These are phyloP conservation scores for Bathynomus jamesi DNA, from an alignment of 1,140 invertebrate genomes.

Conservation along the genomic window DNA sequence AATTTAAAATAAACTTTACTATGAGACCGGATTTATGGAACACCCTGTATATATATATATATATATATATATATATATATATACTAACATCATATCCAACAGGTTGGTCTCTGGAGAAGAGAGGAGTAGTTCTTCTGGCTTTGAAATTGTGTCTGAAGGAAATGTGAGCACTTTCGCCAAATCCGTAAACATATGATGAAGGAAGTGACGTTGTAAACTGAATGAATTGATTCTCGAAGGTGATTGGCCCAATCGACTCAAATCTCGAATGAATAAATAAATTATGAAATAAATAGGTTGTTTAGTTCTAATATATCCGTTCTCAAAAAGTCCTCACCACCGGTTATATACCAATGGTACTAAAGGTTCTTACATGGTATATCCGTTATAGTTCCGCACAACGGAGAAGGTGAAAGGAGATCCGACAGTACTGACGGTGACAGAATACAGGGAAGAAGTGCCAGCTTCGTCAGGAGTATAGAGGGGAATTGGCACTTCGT, in stretches of 20 bases:
- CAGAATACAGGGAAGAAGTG: not conserved
- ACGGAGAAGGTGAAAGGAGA: slow-evolving; percentile 43
- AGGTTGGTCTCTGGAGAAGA: slow-evolving; percentile 45
- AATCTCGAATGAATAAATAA: slow-evolving; percentile 3
- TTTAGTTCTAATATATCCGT: not conserved
- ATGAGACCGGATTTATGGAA: too few relatives aligned
- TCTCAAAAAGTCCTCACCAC: too few relatives aligned
- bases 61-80: not conserved
- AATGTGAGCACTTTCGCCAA: slow-evolving; percentile 46
- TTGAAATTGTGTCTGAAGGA: slow-evolving; percentile 39
- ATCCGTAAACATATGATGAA: slow-evolving; percentile 48
- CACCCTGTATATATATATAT: not conserved
- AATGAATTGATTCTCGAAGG: slow-evolving; percentile 50
- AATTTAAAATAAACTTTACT: too few relatives aligned
- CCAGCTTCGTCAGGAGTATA: not conserved
- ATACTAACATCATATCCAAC: not conserved
- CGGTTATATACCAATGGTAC: too few relatives aligned
- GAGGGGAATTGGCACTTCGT: slow-evolving; percentile 29
- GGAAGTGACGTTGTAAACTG: slow-evolving; percentile 47
- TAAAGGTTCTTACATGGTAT: not conserved
- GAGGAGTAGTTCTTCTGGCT: slow-evolving; percentile 41
- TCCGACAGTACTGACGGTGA: not conserved
- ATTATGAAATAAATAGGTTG: not conserved
- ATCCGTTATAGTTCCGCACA: slow-evolving; percentile 39
- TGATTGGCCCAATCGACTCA: slow-evolving; percentile 40